Conservation (phyloP, 2,113 vertebrate species). For the Peromyscus californicus region DNA sequence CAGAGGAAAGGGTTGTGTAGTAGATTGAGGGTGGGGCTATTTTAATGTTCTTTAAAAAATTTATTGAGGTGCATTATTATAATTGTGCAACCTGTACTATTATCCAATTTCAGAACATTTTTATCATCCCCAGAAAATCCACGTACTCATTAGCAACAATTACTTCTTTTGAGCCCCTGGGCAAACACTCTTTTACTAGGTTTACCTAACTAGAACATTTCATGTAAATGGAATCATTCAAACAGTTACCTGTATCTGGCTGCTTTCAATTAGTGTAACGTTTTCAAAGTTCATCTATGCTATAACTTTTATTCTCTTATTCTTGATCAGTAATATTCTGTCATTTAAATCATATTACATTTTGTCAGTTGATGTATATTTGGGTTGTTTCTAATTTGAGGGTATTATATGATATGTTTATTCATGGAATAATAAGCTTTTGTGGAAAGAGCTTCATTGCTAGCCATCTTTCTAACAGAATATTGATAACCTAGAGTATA, state of each 20-base stretch:
- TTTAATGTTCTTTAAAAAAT: background rate
- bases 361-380: constrained; percentile 1
- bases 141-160: background rate
- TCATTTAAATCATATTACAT: background rate
- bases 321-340: background rate
- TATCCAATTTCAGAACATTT: constrained; percentile 9
- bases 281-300: background rate
- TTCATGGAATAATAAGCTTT: background rate
- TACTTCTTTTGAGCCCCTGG: background rate
- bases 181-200: background rate
- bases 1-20: background rate
- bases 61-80: background rate
- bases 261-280: constrained; percentile 7
- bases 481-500: background rate
- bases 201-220: constrained; percentile 1
- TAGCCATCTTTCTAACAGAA: background rate
- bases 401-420: background rate
- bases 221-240: constrained; percentile 5
- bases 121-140: background rate
- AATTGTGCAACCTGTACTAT: background rate
- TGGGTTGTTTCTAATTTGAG: background rate
- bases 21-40: background rate
- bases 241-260: background rate
- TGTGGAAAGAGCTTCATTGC: background rate
- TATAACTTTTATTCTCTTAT: background rate